Conservation (phyloP, 2,797 vertebrate genomes). For the Scolopax rusticola region DNA sequence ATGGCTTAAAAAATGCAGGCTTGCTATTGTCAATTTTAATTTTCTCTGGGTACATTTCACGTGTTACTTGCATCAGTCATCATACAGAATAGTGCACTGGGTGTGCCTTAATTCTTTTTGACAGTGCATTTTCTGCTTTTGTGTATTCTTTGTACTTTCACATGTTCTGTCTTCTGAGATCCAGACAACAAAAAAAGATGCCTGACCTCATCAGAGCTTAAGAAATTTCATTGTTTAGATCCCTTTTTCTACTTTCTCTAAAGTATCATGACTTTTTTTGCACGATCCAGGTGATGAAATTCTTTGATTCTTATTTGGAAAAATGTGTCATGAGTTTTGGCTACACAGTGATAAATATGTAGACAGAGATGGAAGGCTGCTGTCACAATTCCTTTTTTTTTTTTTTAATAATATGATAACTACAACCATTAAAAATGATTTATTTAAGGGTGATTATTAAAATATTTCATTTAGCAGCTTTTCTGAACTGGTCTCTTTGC, state of each 20-base stretch:
- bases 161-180: background rate
- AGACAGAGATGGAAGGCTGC: background rate
- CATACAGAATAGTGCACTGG: background rate
- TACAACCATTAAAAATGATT: background rate
- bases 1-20: background rate
- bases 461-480: background rate
- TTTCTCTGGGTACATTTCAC: background rate
- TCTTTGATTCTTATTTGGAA: background rate
- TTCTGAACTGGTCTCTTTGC: background rate
- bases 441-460: background rate
- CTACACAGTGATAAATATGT: fast-evolving
- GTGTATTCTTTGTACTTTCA: background rate
- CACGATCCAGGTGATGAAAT: background rate
- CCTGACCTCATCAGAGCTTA: background rate
- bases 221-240: background rate
- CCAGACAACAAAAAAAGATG: background rate
- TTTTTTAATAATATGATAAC: background rate
- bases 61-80: slow-evolving; percentile 1
- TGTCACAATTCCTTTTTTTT: background rate
- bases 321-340: background rate
- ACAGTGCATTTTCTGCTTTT: background rate
- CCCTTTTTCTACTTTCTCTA: background rate
- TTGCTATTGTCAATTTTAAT: slow-evolving; percentile 22
- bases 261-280: background rate
- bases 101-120: background rate